Conservation (phyloP, 1,140 invertebrate species). For the Diuraphis noxia region DNA sequence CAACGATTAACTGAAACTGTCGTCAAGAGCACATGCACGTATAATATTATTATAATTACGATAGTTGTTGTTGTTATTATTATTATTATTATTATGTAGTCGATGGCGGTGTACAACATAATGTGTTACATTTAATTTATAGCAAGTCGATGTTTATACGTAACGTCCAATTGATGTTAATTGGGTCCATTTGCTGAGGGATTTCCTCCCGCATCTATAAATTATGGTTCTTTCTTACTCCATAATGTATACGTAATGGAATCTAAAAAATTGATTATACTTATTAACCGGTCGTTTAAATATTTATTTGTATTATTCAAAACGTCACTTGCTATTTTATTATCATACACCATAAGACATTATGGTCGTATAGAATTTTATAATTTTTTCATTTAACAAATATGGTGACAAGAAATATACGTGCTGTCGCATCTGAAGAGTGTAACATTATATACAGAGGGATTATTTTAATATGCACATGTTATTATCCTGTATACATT, state of each 20-base stretch:
- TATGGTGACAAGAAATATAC: background rate
- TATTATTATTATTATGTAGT: background rate
- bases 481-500: background rate
- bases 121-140: background rate
- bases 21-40: background rate
- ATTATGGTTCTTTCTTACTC: background rate
- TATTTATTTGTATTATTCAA: background rate
- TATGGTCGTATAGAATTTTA: background rate
- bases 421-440: background rate
- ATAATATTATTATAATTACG: background rate
- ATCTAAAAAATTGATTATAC: background rate
- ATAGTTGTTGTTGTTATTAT: background rate
- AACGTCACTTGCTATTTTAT: background rate
- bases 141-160: background rate
- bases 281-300: background rate
- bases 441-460: background rate
- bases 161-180: conserved; percentile 1
- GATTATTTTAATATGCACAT: background rate
- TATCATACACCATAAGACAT: background rate
- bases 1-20: background rate
- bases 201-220: background rate
- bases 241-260: background rate
- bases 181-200: background rate
- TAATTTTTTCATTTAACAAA: conserved; percentile 3
- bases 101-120: background rate